Conservation (phyloP, 2,888 invertebrate genomes). For the Lithophane ornitopus region DNA sequence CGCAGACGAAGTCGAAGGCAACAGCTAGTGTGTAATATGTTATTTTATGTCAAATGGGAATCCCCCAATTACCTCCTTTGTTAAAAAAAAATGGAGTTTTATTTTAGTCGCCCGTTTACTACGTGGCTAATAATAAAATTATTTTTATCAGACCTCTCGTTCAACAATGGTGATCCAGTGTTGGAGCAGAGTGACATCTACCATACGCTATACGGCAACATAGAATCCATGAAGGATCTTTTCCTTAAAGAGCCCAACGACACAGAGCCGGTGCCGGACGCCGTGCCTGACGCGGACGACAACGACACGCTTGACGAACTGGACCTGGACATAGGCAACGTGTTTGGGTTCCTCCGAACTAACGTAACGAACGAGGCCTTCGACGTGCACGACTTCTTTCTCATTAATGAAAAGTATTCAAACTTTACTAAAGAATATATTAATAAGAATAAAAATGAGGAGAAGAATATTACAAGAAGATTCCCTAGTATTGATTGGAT, state of each 20-base stretch:
- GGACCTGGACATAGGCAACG: neutral
- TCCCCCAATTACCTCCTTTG: neutral
- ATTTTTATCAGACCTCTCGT: constrained; percentile 22
- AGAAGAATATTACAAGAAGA: neutral
- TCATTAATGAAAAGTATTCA: constrained; percentile 25
- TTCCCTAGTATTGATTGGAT: neutral
- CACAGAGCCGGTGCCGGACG: neutral
- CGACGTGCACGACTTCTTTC: constrained; percentile 29
- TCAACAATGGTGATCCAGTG: constrained; percentile 8
- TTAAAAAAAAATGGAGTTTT: neutral
- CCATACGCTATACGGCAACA: constrained; percentile 49
- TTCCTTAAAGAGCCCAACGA: constrained; percentile 12
- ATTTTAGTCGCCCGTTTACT: neutral
- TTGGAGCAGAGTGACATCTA: constrained; percentile 20
- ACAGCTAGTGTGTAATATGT: too few relatives aligned
- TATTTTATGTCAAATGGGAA: neutral
- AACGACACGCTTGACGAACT: constrained; percentile 1
- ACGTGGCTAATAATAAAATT: neutral
- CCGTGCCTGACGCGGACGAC: neutral
- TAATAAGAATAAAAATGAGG: too few relatives aligned
- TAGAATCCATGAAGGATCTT: constrained; percentile 40
- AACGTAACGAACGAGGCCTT: constrained; percentile 20
- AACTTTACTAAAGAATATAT: constrained; percentile 11
- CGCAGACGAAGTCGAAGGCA: too few relatives aligned
- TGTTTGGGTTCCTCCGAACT: neutral